These are phyloP conservation scores for Neopelma chrysocephalum DNA, from an alignment of 2,797 vertebrate genomes.

Conservation along the genomic window DNA sequence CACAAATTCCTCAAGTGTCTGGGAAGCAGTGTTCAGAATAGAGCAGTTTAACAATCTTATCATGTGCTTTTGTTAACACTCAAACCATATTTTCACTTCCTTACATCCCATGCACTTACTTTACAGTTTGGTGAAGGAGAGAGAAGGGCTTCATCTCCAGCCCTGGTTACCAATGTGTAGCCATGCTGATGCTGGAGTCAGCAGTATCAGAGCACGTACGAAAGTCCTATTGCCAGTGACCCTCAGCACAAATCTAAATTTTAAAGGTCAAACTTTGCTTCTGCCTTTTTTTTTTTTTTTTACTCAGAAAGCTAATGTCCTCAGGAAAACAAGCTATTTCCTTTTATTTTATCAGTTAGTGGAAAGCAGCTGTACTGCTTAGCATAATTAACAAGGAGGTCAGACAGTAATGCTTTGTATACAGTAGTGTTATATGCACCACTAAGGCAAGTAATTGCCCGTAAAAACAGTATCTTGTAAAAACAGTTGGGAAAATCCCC, in stretches of 20 bases:
- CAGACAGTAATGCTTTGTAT: slow-evolving; percentile 50
- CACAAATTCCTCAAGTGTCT: accelerated
- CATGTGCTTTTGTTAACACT: accelerated
- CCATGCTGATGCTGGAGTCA: accelerated
- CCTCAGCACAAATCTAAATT: background rate
- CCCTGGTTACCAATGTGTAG: background rate
- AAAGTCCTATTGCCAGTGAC: background rate
- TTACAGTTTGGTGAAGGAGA: background rate
- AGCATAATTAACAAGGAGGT: slow-evolving; percentile 53
- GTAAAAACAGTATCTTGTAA: slow-evolving; percentile 29
- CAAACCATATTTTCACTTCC: background rate
- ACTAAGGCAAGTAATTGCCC: slow-evolving; percentile 15
- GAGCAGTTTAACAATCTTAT: background rate
- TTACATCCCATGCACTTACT: background rate
- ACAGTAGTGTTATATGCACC: background rate
- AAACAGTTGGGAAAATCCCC: slow-evolving; percentile 6
- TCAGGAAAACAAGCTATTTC: background rate
- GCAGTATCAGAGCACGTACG: background rate
- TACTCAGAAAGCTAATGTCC: background rate
- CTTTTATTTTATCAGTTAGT: slow-evolving; percentile 24
- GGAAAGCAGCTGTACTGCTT: slow-evolving; percentile 53
- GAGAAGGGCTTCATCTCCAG: background rate
- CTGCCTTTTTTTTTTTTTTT: background rate
- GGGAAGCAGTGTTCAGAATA: background rate
- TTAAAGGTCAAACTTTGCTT: slow-evolving; percentile 20